Conservation (phyloP, 2,888 invertebrate species). For the Agrotis segetum region DNA sequence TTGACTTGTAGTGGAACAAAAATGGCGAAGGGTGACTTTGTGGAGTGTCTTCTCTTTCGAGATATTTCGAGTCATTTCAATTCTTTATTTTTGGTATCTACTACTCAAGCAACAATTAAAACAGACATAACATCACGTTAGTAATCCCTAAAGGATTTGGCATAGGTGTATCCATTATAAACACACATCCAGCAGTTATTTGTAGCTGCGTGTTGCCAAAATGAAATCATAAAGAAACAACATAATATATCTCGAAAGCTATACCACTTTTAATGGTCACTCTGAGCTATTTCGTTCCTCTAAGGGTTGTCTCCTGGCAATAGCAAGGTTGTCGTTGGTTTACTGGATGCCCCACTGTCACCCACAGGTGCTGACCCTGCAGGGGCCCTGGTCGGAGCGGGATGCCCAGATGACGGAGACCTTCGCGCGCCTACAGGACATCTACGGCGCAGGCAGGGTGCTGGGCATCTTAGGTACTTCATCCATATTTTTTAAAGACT, state of each 20-base stretch:
- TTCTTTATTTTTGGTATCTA: neutral
- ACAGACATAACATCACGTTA: too few species aligned
- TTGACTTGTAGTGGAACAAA: neutral
- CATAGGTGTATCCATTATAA: too few species aligned
- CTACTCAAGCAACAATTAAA: too few species aligned
- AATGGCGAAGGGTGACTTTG: neutral
- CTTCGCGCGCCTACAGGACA: conserved; percentile 90
- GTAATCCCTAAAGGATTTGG: too few species aligned
- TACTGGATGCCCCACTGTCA: conserved; percentile 23
- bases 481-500: neutral
- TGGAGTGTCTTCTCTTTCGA: neutral
- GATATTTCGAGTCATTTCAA: neutral
- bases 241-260: conserved; percentile 1
- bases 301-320: neutral
- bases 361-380: conserved; percentile 89
- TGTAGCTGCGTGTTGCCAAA: too few species aligned
- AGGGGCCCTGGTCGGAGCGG: conserved; percentile 91
- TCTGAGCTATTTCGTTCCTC: conserved; percentile 1
- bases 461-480: conserved; percentile 89
- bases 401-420: conserved; percentile 91
- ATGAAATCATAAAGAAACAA: too few species aligned
- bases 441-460: conserved; percentile 91
- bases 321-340: conserved; percentile 33
- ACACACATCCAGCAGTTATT: too few species aligned
- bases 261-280: neutral